phyloP scores from a whole-genome alignment of 2,113 vertebrate genomes.

The Hiodon alosoides region DNA sequence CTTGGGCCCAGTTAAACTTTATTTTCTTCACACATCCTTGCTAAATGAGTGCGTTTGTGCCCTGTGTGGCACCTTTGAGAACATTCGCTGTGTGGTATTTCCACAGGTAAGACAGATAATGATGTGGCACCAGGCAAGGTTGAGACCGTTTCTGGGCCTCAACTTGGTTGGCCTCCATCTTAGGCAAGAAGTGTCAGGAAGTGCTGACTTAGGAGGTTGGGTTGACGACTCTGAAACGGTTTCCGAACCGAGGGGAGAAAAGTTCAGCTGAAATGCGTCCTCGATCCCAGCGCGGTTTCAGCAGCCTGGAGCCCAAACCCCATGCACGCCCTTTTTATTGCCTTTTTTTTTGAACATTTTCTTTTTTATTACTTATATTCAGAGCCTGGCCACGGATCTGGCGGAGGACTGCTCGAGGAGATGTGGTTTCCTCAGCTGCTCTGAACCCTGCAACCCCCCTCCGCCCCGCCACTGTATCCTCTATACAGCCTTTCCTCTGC shows the following conservation, averaged over 20 bases:
- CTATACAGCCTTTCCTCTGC: too few relatives aligned
- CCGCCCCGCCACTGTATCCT: conserved; percentile 7
- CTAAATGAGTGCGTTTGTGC: not conserved
- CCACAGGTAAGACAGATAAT: not conserved
- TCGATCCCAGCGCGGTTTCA: conserved; percentile 53
- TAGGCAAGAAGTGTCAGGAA: conserved; percentile 44
- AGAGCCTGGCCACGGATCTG: conserved; percentile 47
- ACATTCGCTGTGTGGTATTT: not conserved
- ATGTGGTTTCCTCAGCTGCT: conserved; percentile 61
- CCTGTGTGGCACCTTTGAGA: not conserved
- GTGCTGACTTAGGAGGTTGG: conserved; percentile 36
- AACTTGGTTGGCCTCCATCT: conserved; percentile 24
- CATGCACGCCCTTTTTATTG: conserved; percentile 40
- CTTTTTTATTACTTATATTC: conserved; percentile 47
- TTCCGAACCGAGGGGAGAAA: conserved; percentile 33
- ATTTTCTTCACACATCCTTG: not conserved
- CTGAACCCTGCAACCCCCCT: conserved; percentile 50
- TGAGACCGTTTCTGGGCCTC: conserved; percentile 28
- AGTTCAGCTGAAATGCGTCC: conserved; percentile 41
- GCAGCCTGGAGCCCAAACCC: conserved; percentile 43
- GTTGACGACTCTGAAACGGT: conserved; percentile 54
- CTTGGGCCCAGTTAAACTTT: too few relatives aligned
- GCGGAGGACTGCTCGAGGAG: conserved; percentile 50
- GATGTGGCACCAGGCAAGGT: not conserved
- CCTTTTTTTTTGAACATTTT: conserved; percentile 33